Conservation (phyloP, 2,797 vertebrate genomes). For the Tolypeutes matacus region DNA sequence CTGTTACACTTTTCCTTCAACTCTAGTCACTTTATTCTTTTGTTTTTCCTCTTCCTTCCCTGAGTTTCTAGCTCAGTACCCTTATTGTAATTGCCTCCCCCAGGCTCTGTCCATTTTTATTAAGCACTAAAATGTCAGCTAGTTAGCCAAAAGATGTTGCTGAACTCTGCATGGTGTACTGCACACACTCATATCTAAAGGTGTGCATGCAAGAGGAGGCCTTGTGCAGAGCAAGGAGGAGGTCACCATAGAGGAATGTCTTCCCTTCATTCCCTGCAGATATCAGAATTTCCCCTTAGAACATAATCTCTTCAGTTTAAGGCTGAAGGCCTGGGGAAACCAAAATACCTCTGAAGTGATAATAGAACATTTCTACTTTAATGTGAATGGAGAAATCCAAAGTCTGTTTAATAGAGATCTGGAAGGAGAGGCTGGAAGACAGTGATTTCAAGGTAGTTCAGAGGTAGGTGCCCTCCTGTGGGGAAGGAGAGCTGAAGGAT, state of each 20-base stretch:
- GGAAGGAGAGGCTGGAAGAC: not conserved
- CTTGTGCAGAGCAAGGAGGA: not conserved
- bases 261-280: not conserved
- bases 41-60: conserved; percentile 61
- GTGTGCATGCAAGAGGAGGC: conserved; percentile 4
- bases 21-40: conserved; percentile 56
- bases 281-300: conserved; percentile 30
- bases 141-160: conserved; percentile 78
- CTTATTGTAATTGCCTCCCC: conserved; percentile 76
- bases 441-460: not conserved
- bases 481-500: not conserved
- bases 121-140: conserved; percentile 80
- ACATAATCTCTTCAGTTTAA: conserved; percentile 29
- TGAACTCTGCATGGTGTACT: conserved; percentile 53
- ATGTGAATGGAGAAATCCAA: conserved; percentile 11
- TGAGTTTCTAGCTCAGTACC: conserved; percentile 75
- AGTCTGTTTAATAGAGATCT: not conserved
- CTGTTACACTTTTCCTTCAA: conserved; percentile 66
- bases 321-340: not conserved
- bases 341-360: not conserved
- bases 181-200: conserved; percentile 72
- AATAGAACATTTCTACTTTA: not conserved
- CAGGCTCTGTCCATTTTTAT: conserved; percentile 81
- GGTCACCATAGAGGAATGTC: not conserved
- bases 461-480: not conserved